Evolutionary conservation across 1,140 invertebrate species (phyloP).

Genomic region (Papilio xuthus): DNA sequence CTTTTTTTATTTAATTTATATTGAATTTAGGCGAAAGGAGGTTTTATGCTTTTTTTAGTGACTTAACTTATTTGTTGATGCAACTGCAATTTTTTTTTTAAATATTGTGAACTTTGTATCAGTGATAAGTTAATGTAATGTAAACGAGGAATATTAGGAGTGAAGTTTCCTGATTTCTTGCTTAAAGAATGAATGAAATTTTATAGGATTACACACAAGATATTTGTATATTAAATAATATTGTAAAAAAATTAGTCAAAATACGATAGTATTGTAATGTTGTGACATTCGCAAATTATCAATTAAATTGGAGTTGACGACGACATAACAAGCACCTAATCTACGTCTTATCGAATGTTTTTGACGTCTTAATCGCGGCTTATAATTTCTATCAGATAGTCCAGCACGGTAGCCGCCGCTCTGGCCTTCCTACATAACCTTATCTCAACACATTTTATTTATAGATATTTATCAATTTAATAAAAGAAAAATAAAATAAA

Average conservation of each 20-base stretch:
- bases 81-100: too few relatives aligned
- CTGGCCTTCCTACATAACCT: conserved; percentile 16
- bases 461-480: conserved; percentile 12
- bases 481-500: neutral
- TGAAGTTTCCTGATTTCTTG: too few relatives aligned
- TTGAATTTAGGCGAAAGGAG: too few relatives aligned
- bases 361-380: conserved; percentile 31
- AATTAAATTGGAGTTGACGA: conserved; percentile 6
- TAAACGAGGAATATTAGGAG: too few relatives aligned
- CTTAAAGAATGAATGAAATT: neutral
- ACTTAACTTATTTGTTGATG: too few relatives aligned
- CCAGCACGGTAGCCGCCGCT: conserved; percentile 23
- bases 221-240: conserved; percentile 8
- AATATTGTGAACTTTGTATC: too few relatives aligned
- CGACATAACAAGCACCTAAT: conserved; percentile 14
- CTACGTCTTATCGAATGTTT: conserved; percentile 8
- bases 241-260: conserved; percentile 1
- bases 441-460: conserved; percentile 24
- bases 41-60: too few relatives aligned
- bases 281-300: conserved; percentile 30
- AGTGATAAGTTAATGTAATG: too few relatives aligned
- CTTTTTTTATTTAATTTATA: too few relatives aligned
- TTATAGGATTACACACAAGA: neutral
- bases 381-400: conserved; percentile 29
- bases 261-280: conserved; percentile 5